Base-by-base conservation (phyloP, 1,140 invertebrate species). In the Lutraria rhynchaena region DNA sequence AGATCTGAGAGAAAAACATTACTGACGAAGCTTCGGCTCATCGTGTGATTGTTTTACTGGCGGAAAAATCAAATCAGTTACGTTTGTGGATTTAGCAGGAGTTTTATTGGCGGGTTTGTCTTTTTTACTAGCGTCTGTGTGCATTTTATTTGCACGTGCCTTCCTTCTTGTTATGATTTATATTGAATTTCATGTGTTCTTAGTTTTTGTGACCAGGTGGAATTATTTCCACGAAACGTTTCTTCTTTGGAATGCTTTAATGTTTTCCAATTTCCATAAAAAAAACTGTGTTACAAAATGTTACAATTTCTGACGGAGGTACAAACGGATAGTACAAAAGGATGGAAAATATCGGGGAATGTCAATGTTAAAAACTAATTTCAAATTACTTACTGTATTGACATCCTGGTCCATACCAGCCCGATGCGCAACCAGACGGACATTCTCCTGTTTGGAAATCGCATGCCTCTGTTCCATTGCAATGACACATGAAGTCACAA, bases 401-500 rank as follows among this genome's bases (percentile, higher is more conserved):
- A 44, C 61, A 65, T n/a, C 61, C 61, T 3, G 61, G 61, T 46
- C 61, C 61, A 44, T 44, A 65, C 61, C 61, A 65, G 11, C 7
- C 1, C 1, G 7, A 27, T 1, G 35, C 61, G 29, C 61, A 65
- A 4, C 61, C 61, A 22, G 13, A 22, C 1, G 3, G 22, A 22
- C 61, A 65, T 44, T 46, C 37, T 2, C 61, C 61, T 5, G 61
- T 4, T 27, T n/a, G 9, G 22, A n/a, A 2, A 19, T 65, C 35
- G 27, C 61, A 65, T 22, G 41, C 35, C 27, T 44, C 37, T 27
- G 41, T 44, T 9, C 29, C 31, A 27, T 22, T 24, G 15, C 61
- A 65, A 13, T 65, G 35, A 44, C 61, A 65, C 61, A 65, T 44
- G 27, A 44, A 65, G 15, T 9, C 61, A 65, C 61, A 65, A 9